Evolutionary conservation across 2,797 vertebrate species (phyloP).

Genomic region (Tenualosa ilisha): DNA sequence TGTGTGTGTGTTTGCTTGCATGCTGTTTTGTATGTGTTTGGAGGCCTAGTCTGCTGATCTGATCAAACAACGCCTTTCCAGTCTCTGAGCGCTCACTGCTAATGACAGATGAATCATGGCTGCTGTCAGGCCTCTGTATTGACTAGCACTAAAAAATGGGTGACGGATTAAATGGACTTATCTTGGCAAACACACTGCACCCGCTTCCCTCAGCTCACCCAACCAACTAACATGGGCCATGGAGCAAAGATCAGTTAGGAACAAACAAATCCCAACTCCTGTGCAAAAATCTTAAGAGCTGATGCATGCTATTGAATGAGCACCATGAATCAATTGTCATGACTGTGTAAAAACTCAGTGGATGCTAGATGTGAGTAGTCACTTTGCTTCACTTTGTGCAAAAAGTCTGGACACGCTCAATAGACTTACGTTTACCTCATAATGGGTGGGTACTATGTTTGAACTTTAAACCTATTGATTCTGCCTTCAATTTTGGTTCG

Average conservation of each 20-base stretch:
- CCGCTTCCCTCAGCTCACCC: not conserved
- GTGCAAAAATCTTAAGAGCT: conserved; percentile 8
- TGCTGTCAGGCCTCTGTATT: conserved; percentile 30
- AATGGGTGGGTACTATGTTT: no score
- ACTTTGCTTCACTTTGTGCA: no score
- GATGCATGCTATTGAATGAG: not conserved
- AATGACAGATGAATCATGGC: conserved; percentile 43
- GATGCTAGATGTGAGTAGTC: not conserved
- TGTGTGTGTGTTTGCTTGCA: not conserved
- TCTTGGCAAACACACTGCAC: conserved; percentile 27
- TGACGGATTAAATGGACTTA: conserved; percentile 39
- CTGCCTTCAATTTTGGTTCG: no score
- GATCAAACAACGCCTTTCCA: conserved; percentile 38
- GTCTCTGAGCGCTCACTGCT: conserved; percentile 31
- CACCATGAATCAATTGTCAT: not conserved
- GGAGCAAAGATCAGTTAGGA: conserved; percentile 31
- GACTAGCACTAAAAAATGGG: conserved; percentile 34
- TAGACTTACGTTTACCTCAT: no score
- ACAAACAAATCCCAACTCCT: conserved; percentile 20
- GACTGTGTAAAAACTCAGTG: not conserved
- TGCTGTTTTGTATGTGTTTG: not conserved
- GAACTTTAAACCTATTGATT: no score
- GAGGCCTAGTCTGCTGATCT: conserved; percentile 23
- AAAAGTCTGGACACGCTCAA: no score
- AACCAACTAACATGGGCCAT: not conserved